phyloP scores from a whole-genome alignment of 1,140 invertebrate genomes.

The Pogonomyrmex californicus region DNA sequence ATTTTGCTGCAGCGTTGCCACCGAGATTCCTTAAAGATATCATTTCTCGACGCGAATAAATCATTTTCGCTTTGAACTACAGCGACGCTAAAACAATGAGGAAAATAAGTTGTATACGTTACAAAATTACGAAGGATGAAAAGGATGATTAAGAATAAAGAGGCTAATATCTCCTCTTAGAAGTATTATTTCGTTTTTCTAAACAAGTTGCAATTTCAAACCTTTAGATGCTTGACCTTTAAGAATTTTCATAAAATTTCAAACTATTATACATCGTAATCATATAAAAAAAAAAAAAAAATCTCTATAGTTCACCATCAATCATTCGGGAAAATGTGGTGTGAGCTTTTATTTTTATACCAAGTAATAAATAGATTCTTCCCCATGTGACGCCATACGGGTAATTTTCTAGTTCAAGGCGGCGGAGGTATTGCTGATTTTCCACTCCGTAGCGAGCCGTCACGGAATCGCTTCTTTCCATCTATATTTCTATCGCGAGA shows the following conservation, averaged over 20 bases:
- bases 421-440: conserved; percentile 29
- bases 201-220: background rate
- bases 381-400: conserved; percentile 29
- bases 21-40: background rate
- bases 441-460: conserved; percentile 44
- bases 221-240: background rate
- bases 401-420: conserved; percentile 55
- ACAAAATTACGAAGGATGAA: background rate
- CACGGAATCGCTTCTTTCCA: conserved; percentile 43
- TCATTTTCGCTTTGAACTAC: background rate
- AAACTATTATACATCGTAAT: background rate
- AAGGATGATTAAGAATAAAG: background rate
- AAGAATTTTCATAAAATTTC: background rate
- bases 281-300: background rate
- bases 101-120: background rate
- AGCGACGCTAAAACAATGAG: background rate
- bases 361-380: conserved; percentile 39
- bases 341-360: conserved; percentile 35
- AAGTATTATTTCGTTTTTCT: background rate
- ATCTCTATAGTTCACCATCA: conserved; percentile 4
- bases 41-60: background rate
- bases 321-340: conserved; percentile 3
- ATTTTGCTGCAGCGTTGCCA: background rate
- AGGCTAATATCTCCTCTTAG: background rate
- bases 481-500: conserved; percentile 42